Evolutionary conservation across 1,140 invertebrate species (phyloP), one percentile per base, ranked within the genome.

Genomic region (Maniola jurtina): DNA sequence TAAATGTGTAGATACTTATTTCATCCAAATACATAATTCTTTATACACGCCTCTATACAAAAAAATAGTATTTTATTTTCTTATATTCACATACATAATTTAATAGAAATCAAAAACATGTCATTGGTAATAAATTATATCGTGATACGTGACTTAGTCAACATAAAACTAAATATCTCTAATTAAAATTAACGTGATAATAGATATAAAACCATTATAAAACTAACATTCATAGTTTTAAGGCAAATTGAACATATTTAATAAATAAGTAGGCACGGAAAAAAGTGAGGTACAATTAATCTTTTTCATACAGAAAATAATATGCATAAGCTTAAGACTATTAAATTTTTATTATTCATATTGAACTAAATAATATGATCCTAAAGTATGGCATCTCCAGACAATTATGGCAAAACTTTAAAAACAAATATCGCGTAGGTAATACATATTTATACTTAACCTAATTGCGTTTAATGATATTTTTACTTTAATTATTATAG

Each of bases 61-160:
- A 81, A 77, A 69, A 70, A 75, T 66, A 78, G 55, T 34, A 58
- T 14, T 58, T 62, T 62, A 69, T 63, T 66, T 80, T 76, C 64
- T 52, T 52, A 78, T 70, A 74, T 72, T 75, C 65, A 71, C 68
- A 71, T 80, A 52, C 15, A 52, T 52, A 52, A 9, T 16, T 80
- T 9, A 82, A 87, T 84, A 86, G 77, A 81, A 77, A 80, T 86
- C 73, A 83, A 86, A 86, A 89, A 86, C 81, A 83, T 81, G 78
- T 89, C 87, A 89, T 89, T 89, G 87, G 87, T 87, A 89, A 89
- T 89, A 89, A 89, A 89, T 89, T 89, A 89, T 86, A 76, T 86
- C 77, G 82, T 89, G 87, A 89, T 85, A 84, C 77, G 82, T 89
- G 87, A 89, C 87, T 89, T 89, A 88, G 87, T 89, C 84, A 86